A percentile compares a stretch with the other conserved stretches of the same genome.
Conservation (phyloP, 2,797 vertebrate species). For the Clarias fuscus region DNA sequence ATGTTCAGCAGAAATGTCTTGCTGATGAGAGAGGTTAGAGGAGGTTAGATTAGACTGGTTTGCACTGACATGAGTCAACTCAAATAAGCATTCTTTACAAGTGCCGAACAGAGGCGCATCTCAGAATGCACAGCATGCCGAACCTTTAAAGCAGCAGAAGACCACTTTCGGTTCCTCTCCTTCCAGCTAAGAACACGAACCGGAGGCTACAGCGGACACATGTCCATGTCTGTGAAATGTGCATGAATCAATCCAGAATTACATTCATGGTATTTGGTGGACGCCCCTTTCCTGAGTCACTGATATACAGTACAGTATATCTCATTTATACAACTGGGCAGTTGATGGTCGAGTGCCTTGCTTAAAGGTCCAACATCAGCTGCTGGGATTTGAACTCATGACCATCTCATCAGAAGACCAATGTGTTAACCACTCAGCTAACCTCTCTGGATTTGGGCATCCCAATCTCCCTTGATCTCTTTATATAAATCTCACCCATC, state of each 20-base stretch:
- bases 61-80: background rate
- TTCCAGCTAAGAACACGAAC: background rate
- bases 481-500: conserved; percentile 13
- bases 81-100: background rate
- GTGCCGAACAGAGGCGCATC: background rate
- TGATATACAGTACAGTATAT: too few species aligned
- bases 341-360: background rate
- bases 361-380: background rate
- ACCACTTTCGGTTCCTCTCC: background rate
- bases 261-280: background rate
- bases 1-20: conserved; percentile 13
- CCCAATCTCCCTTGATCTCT: background rate
- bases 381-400: background rate
- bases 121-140: background rate
- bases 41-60: background rate
- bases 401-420: too few species aligned
- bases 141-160: background rate
- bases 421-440: background rate
- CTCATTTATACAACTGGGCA: background rate
- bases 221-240: background rate
- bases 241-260: background rate
- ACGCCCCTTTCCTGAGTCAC: background rate
- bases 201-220: background rate
- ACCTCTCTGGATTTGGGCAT: background rate
- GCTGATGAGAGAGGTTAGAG: background rate